Conservation (phyloP, 1,140 invertebrate genomes). For the Drosophila lowei region DNA sequence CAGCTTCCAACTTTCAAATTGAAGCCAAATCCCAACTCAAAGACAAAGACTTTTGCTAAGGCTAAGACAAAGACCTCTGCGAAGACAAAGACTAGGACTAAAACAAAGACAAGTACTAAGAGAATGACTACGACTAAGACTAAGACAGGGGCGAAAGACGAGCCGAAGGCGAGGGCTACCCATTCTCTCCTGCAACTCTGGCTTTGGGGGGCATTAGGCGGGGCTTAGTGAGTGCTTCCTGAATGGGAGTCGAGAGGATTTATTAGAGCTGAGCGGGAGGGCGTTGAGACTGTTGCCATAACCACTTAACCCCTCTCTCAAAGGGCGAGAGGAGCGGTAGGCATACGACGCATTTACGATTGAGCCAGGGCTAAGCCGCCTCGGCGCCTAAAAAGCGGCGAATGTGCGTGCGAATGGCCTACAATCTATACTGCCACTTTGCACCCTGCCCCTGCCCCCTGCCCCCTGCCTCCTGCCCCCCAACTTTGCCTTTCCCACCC, state of each 20-base stretch:
- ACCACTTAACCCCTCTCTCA: conserved; percentile 11
- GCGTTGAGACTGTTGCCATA: conserved; percentile 23
- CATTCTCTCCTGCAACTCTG: no score
- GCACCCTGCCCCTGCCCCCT: not conserved
- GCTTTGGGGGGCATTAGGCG: no score
- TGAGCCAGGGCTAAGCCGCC: conserved; percentile 42
- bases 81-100: no score
- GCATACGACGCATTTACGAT: conserved; percentile 35
- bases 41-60: no score
- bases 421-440: conserved; percentile 4
- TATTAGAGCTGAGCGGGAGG: conserved; percentile 13
- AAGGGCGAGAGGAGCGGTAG: not conserved
- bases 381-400: conserved; percentile 35
- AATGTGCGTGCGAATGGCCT: conserved; percentile 69
- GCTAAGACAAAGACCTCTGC: no score
- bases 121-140: no score
- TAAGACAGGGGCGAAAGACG: no score
- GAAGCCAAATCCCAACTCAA: no score
- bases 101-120: no score
- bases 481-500: not conserved
- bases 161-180: no score
- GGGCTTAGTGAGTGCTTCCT: not conserved
- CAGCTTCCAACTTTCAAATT: no score
- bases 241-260: conserved; percentile 15
- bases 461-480: no score